Base-by-base conservation (phyloP, 2,888 invertebrate genomes). In the Autographa gamma region DNA sequence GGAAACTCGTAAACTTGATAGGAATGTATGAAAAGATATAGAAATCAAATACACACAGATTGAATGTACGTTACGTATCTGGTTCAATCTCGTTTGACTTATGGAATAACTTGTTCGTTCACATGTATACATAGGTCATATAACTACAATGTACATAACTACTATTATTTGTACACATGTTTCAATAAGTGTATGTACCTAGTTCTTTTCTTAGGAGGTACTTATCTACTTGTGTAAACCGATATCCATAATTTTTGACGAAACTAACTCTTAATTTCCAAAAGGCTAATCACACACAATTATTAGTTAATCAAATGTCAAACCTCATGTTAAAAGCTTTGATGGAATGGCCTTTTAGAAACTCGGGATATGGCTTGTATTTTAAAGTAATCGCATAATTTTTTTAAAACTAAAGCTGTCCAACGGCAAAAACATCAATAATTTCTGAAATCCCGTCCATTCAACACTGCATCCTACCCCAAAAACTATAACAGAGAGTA, bases 31-130 rank as follows among this genome's bases (percentile, higher is more conserved):
- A 76, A 80, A 68, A 66, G 65, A 60, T 69, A 70, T 66, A 60
- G 52, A 79, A 64, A 73, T 79, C 73, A 69, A 81, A 81, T 74
- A 79, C 61, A 63, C 18, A 61, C n/a, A 52, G 69, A 69, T 74
- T 71, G 58, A 63, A 74, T 56, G 67, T 69, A 41, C 69, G 71
- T 67, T 73, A 76, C 59, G 65, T 65, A 71, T 80, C 61, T 18
- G 60, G 54, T 59, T 43, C 71, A 71, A 81, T 80, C 71, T 76
- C 41, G 69, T 79, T 63, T 69, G 65, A 43, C 13, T 71, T 69
- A 54, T 48, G n/a, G 43, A 62, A 32, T 52, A 54, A 41, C 19
- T 25, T 60, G 58, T 58, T 66, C 48, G 14, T 56, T 60, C 18
- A 11, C 13, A 56, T 2, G 3, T 31, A 18, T 19, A 13, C 41